Conservation (phyloP, 2,113 vertebrate genomes). For the Vimba vimba region DNA sequence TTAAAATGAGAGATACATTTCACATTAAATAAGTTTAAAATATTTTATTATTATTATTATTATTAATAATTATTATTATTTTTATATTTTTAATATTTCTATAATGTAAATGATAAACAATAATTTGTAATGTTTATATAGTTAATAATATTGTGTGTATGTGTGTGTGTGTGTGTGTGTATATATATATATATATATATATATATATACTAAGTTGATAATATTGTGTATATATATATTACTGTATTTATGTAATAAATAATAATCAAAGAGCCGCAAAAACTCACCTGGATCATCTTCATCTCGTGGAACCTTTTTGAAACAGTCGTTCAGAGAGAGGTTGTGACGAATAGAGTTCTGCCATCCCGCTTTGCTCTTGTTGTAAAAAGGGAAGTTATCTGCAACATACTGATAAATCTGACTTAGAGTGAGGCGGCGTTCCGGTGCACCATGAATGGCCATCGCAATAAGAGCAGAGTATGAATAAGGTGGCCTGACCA, state of each 20-base stretch:
- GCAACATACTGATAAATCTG: conserved; percentile 99
- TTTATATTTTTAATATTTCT: not conserved
- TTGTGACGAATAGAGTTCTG: conserved; percentile 96
- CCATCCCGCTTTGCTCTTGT: conserved; percentile 98
- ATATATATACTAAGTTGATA: not conserved
- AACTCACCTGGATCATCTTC: conserved; percentile 94
- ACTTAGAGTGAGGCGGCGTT: conserved; percentile 92
- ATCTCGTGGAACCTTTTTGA: conserved; percentile 97
- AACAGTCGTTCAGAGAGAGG: conserved; percentile 93
- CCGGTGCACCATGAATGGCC: conserved; percentile 95
- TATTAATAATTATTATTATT: no score
- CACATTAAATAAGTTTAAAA: not conserved
- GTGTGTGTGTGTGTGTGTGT: no score
- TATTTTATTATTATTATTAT: no score
- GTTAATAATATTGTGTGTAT: no score
- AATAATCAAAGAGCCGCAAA: not conserved
- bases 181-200: not conserved
- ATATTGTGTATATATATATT: not conserved
- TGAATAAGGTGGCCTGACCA: conserved; percentile 95
- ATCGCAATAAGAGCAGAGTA: conserved; percentile 98
- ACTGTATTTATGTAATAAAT: not conserved
- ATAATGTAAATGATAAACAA: not conserved
- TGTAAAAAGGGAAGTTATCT: conserved; percentile 98
- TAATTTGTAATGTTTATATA: not conserved
- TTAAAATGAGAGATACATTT: conserved; percentile 51